Percentiles rank a stretch among this genome's conserved stretches.
Evolutionary conservation across 2,888 invertebrate species (phyloP).

Genomic region (Panzeria rudis): DNA sequence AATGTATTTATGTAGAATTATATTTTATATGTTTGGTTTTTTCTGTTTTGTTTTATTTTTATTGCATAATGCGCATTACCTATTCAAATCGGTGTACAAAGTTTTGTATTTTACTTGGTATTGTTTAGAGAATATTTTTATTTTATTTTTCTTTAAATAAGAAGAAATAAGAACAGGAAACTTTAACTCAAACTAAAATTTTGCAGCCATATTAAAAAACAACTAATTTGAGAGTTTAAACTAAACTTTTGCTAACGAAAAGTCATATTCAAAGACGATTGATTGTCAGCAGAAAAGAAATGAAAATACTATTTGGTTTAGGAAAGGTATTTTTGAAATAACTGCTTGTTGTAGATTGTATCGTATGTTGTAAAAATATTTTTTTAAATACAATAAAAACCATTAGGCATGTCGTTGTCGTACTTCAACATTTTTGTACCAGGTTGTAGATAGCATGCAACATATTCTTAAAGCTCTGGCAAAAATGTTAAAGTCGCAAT

Average conservation of each 20-base stretch:
- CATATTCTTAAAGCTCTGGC: no score
- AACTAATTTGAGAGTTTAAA: background rate
- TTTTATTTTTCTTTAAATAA: constrained; percentile 53
- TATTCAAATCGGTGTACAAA: constrained; percentile 81
- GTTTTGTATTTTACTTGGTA: constrained; percentile 78
- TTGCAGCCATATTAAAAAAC: constrained; percentile 22
- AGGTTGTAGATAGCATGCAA: background rate
- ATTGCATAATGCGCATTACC: constrained; percentile 73
- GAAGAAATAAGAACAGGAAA: constrained; percentile 46
- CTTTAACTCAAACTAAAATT: constrained; percentile 36
- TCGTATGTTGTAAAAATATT: no score
- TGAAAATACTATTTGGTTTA: background rate
- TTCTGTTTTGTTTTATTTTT: constrained; percentile 64
- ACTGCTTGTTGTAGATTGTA: background rate
- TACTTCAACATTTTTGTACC: background rate
- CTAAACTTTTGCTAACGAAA: no score
- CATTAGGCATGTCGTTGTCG: no score
- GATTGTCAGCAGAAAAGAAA: background rate
- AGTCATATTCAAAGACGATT: background rate
- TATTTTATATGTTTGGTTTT: constrained; percentile 71
- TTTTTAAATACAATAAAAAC: no score
- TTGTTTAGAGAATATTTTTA: constrained; percentile 71
- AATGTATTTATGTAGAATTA: constrained; percentile 74
- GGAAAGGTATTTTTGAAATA: background rate
- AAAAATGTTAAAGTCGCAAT: no score